Evolutionary conservation across 2,797 vertebrate genomes (phyloP), one percentile per base, ranked within the genome.

Genomic region (Euthynnus affinis): DNA sequence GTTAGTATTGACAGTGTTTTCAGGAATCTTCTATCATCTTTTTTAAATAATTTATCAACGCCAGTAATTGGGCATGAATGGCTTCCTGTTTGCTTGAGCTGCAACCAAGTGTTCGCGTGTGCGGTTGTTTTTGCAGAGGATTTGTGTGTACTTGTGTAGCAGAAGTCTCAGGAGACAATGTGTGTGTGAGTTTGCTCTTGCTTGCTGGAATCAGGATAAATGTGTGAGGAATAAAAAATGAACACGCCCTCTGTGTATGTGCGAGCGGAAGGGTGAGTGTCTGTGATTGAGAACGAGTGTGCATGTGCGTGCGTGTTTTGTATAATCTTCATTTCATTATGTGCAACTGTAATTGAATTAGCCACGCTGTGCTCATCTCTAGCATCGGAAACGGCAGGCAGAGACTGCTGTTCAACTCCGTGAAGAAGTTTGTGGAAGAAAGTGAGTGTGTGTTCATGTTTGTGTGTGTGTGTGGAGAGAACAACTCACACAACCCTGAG

Each of bases 271-370:
- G 55, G n/a, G 51, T 53, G 14, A 61, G 34, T 29, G 44, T 37
- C 37, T 82, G 58, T 72, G 60, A 70, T 23, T 62, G 37, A 52
- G 56, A 55, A n/a, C 34, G 68, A 37, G n/a, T 67, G 67, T 64
- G 75, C 18, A 17, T 29, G 75, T 74, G 48, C 49, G 60, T 66
- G 65, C 72, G 72, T 56, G 75, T 32, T 67, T 80, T 75, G 55
- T 61, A 40, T 82, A 80, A 83, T 84, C 64, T 86, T 86, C 64
- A 80, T 86, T 88, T 88, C 76, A 89, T 87, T 88, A 77, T 60
- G 42, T 37, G 61, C 68, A 71, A 40, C 65, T 73, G 56, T 80
- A 88, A 90, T 66, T 87, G 55, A 84, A 90, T 90, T 81, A 74
- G 40, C 64, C 34, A 48, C 34, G 27, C 61, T 58, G 52, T 61